A percentile compares a stretch with the other conserved stretches of the same genome.
phyloP scores from a whole-genome alignment of 1,140 invertebrate genomes.

The Drosophila sproati region DNA sequence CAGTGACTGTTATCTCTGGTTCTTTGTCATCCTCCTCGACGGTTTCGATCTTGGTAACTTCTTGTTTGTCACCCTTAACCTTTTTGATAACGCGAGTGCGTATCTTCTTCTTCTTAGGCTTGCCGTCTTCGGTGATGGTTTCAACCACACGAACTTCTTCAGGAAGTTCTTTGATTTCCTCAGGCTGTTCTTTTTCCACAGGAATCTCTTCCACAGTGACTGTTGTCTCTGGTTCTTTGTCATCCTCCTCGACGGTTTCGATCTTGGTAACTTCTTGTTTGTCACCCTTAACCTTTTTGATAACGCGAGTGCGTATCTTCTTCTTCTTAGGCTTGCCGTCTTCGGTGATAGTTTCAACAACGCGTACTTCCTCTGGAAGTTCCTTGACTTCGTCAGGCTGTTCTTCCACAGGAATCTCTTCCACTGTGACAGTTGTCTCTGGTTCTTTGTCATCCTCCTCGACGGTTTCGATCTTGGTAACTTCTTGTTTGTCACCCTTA shows the following conservation, averaged over 20 bases:
- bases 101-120: conserved; percentile 32
- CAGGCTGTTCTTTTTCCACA: conserved; percentile 20
- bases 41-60: conserved; percentile 47
- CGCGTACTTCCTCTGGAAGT: too few relatives aligned
- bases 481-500: too few relatives aligned
- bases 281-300: too few relatives aligned
- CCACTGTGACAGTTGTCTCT: too few relatives aligned
- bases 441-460: too few relatives aligned
- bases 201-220: conserved; percentile 33
- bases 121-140: conserved; percentile 34
- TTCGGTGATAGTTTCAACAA: too few relatives aligned
- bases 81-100: conserved; percentile 67
- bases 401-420: too few relatives aligned
- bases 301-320: too few relatives aligned
- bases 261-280: too few relatives aligned
- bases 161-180: conserved; percentile 30
- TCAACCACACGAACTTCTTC: conserved; percentile 38
- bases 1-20: conserved; percentile 61
- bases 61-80: conserved; percentile 50
- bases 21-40: conserved; percentile 61
- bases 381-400: too few relatives aligned
- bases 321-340: too few relatives aligned
- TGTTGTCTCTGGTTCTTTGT: conserved; percentile 36
- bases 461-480: too few relatives aligned
- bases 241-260: conserved; percentile 28